A percentile compares a stretch with the other conserved stretches of the same genome.
These are phyloP conservation scores for Zelostemma sp. DNA, from an alignment of 1,140 invertebrate genomes.

Conservation along the genomic window DNA sequence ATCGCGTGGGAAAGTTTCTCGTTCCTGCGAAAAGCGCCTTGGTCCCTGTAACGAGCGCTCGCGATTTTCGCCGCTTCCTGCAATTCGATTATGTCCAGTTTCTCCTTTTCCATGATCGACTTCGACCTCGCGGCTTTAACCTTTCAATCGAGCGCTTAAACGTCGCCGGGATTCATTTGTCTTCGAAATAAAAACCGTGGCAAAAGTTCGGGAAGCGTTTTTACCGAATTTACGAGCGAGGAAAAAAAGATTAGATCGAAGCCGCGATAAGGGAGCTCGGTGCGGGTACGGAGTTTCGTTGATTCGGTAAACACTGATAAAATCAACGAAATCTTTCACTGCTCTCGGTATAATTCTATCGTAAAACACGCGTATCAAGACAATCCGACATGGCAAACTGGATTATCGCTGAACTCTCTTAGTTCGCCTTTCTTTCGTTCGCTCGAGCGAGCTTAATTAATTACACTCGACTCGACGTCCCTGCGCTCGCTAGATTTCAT, in stretches of 20 bases:
- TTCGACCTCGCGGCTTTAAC: slow-evolving; percentile 23
- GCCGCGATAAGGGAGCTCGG: too few relatives aligned
- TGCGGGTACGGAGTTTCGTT: slow-evolving; percentile 10
- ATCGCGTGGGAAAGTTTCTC: slow-evolving; percentile 53
- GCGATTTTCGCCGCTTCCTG: slow-evolving; percentile 54
- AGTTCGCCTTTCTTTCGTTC: slow-evolving; percentile 43
- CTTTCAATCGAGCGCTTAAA: not conserved
- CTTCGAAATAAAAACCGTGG: too few relatives aligned
- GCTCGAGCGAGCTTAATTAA: slow-evolving; percentile 49
- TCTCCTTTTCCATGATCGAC: not conserved
- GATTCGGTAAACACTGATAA: slow-evolving; percentile 2
- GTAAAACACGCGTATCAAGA: not conserved
- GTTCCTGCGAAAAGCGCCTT: slow-evolving; percentile 51
- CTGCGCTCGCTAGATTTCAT: slow-evolving; percentile 33
- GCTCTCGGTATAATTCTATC: slow-evolving; percentile 32
- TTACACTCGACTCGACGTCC: slow-evolving; percentile 35
- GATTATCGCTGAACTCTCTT: slow-evolving; percentile 12
- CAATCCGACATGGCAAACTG: slow-evolving; percentile 26
- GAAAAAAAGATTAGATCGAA: too few relatives aligned
- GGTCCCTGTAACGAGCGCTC: slow-evolving; percentile 47
- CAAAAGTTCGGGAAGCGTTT: too few relatives aligned
- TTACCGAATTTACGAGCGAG: too few relatives aligned
- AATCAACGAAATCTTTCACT: slow-evolving; percentile 16
- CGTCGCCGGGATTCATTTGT: too few relatives aligned
- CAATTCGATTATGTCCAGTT: slow-evolving; percentile 48